These are phyloP conservation scores for Cinclus mexicanus DNA, from an alignment of 2,113 vertebrate genomes.

Conservation along the genomic window DNA sequence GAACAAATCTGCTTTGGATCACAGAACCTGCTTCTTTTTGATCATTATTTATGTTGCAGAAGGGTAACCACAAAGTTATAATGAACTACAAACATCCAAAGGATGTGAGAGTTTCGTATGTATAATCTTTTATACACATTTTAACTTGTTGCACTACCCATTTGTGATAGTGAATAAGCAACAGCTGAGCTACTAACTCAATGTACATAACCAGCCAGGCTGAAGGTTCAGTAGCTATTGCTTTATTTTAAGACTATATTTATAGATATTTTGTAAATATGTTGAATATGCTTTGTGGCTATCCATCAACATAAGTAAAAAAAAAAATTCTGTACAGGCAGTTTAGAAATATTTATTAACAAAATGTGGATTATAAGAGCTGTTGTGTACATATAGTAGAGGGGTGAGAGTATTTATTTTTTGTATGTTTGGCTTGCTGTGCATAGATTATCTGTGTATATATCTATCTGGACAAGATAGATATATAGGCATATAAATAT, in stretches of 20 bases:
- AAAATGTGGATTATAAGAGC: constrained; percentile 73
- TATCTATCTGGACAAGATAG: constrained; percentile 56
- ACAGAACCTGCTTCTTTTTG: constrained; percentile 10
- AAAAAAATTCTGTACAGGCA: constrained; percentile 60
- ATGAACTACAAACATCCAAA: constrained; percentile 86
- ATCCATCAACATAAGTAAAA: constrained; percentile 80
- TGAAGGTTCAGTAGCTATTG: constrained; percentile 69
- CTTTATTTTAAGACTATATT: constrained; percentile 78
- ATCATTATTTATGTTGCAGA: constrained; percentile 80
- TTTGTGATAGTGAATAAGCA: constrained; percentile 73
- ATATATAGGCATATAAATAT: constrained; percentile 52
- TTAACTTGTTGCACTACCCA: constrained; percentile 84
- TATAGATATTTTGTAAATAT: constrained; percentile 81
- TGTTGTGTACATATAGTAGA: constrained; percentile 78
- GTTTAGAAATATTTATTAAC: constrained; percentile 86
- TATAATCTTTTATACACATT: constrained; percentile 88
- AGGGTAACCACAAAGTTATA: constrained; percentile 86
- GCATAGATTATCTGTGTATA: constrained; percentile 62
- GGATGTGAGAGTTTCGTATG: constrained; percentile 86
- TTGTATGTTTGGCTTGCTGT: constrained; percentile 73
- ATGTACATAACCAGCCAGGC: constrained; percentile 74
- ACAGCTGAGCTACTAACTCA: constrained; percentile 77
- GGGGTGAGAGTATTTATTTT: constrained; percentile 84
- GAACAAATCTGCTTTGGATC: constrained; percentile 44
- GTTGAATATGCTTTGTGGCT: constrained; percentile 83